Base-by-base conservation (phyloP, 2,797 vertebrate genomes). In the Menidia menidia region DNA sequence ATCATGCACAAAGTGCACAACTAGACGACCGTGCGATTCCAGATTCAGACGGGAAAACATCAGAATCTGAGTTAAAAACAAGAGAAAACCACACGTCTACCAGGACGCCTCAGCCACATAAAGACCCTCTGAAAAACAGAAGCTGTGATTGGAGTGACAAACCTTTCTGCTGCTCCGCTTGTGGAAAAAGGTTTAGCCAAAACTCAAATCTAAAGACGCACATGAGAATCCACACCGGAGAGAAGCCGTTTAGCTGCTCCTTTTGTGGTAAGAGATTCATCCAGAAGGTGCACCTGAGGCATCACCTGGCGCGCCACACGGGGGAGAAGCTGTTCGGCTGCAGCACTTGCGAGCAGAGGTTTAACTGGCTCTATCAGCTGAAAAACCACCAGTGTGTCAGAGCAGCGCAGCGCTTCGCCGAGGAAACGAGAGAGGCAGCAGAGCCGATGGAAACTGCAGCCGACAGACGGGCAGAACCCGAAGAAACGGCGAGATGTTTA, bases 141-240 rank as follows among this genome's bases (percentile, higher is more conserved):
- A 4, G 15, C 39, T n/a, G 10, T n/a, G 8, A 19, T 42, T 13
- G n/a, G 58, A 61, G n/a, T 9, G 18, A 8, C 7, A 70, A 25
- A 55, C 12, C 50, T 0, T 69, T 44, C 41, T 54, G 58, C 41
- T 68, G 72, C 45, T 42, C 33, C 2, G 35, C 19, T 2, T 68
- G 64, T 4, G 59, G 53, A 9, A 74, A 68, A 33, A 58, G 53
- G 48, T 66, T 65, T 31, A 65, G 63, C 18, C 52, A 56, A 16
- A 56, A 35, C 43, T 56, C 63, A 6, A 65, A 65, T 45, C 32
- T 65, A 4, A 25, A 48, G 41, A 66, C 43, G 0, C 61, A 64
- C 61, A 64, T 64, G 61, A 53, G 35, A 41, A 63, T 52, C 50
- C 50, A 54, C 50, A 64, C 60, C 0, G 32, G 47, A 9, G 47